Evolutionary conservation across 1,140 invertebrate genomes (phyloP), one percentile per base, ranked within the genome.

Genomic region (Camponotus vicinus): DNA sequence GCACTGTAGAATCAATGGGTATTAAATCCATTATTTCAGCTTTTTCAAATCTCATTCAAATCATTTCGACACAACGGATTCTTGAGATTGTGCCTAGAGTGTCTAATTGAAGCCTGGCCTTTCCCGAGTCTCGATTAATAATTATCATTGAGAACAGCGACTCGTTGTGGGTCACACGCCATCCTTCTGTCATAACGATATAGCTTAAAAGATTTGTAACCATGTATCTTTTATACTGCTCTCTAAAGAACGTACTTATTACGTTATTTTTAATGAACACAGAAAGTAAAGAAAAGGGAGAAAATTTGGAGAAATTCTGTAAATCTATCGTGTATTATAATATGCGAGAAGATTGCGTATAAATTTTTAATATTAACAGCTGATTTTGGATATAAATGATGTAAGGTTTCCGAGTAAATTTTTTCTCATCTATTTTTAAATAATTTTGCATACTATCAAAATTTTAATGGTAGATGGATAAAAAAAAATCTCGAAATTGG

Each of bases 111-210:
- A 90, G 80, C 64, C 82, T 90, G 88, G 86, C 86, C 86, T 90
- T 90, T 82, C 77, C 88, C 63, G 80, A 78, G 86, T 27, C 71
- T 82, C 86, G 83, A 90, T 92, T 90, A 89, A 91, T 75, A 83
- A 91, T 91, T 92, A 90, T 86, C 86, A 92, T 91, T 92, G 91
- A 88, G 88, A 91, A 92, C 91, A 85, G 85, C 85, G 70, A 3
- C 32, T 34, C 69, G 77, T 89, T 86, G 69, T 87, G 80, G 91
- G 91, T 92, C 91, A 80, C 88, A 92, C 91, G 88, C 88, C 76
- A 71, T 45, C 71, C 63, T 80, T 87, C 34, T 71, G 45, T 59
- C 18, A n/a, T 32, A 55, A 18, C 7, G 5, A 40, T 27, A 21
- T 64, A n/a, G 21, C 27, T 69, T 37, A 18, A 49, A 73, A 82